Evolutionary conservation across 2,888 invertebrate genomes (phyloP), one percentile per base, ranked within the genome.

Genomic region (Blera fallax): DNA sequence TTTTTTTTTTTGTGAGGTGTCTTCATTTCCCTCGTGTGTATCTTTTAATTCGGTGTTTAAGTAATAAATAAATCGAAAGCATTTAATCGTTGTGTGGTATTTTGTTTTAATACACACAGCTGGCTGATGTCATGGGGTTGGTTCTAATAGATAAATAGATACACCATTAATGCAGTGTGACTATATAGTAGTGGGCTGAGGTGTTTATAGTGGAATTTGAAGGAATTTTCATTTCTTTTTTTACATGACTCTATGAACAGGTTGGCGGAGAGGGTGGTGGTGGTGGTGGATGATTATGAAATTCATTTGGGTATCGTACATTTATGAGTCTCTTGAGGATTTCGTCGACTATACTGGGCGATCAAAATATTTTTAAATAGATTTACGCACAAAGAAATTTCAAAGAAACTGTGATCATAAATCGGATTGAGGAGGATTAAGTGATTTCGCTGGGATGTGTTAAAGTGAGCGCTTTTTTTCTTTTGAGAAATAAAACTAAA

Each of bases 261-360:
- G 83, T 82, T 50, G 65, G n/a, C 3, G 11, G 52, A 24, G 48
- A 62, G 62, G 69, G 37, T 60, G 40, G 62, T 16, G 11, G 3
- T 16, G n/a, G 0, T 34, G 0, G 8, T 5, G 48, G 16, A 7
- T 37, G 37, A 10, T 70, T 76, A 27, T n/a, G 40, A 43, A 52
- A 54, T 76, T 48, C 16, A 14, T 45, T 64, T 10, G 56, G 43
- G 29, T 43, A 52, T 29, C 64, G 50, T 11, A 62, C 62, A 14
- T 74, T 80, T 79, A 85, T 85, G 80, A 80, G 73, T 70, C 80
- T 70, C 76, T 74, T 24, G 84, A 45, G 80, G 58, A 84, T 80
- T 64, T 69, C 37, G 29, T n/a, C 24, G 32, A 21, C 45, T 21
- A 34, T 14, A 65, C 21, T 37, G 37, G 14, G 52, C 32, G 62